These are phyloP conservation scores for Craniophora ligustri DNA, from an alignment of 2,888 invertebrate genomes.

Conservation along the genomic window DNA sequence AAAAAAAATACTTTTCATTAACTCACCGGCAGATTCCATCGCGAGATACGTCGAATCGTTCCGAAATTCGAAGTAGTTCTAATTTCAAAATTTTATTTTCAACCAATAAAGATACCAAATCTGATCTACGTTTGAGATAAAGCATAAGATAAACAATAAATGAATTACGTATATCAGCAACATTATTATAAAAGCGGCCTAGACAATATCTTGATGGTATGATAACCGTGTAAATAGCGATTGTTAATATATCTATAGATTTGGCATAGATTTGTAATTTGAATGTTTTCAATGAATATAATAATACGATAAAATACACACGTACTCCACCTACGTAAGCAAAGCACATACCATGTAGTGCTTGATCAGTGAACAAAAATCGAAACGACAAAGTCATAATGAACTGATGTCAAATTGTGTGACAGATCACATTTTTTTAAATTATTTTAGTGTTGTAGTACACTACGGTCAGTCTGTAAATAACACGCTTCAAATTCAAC, in stretches of 20 bases:
- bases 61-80: conserved; percentile 17
- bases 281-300: neutral
- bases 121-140: conserved; percentile 40
- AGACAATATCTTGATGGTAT: conserved; percentile 28
- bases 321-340: too few species aligned
- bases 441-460: too few species aligned
- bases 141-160: conserved; percentile 26
- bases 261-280: neutral
- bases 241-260: neutral
- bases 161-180: conserved; percentile 2
- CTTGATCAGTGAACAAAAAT: too few species aligned
- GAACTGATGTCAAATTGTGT: too few species aligned
- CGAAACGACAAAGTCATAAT: too few species aligned
- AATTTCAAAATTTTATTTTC: conserved; percentile 40
- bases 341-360: too few species aligned
- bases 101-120: conserved; percentile 41
- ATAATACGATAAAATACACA: too few species aligned
- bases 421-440: too few species aligned
- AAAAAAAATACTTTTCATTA: neutral
- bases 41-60: conserved; percentile 15
- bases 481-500: too few species aligned
- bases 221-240: conserved; percentile 13
- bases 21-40: conserved; percentile 45
- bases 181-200: conserved; percentile 19
- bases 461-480: too few species aligned